These are phyloP conservation scores for Dasyurus viverrinus DNA, from an alignment of 2,113 vertebrate genomes.

Conservation along the genomic window DNA sequence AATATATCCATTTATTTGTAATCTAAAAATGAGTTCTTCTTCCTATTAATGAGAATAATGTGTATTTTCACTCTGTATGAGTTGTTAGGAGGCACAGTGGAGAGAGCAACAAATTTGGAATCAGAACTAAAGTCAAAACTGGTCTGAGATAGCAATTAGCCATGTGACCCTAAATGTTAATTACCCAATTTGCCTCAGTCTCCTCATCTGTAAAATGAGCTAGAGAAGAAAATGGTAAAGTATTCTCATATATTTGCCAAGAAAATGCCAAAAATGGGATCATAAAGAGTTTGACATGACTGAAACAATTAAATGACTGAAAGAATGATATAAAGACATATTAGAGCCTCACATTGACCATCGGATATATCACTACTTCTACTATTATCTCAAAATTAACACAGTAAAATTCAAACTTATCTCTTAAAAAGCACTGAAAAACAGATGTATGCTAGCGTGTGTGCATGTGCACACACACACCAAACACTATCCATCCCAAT, in stretches of 20 bases:
- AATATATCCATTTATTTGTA: background rate
- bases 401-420: slow-evolving; percentile 8
- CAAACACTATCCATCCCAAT: background rate
- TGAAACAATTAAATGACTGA: background rate
- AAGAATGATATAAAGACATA: background rate
- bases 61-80: too few species aligned
- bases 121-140: background rate
- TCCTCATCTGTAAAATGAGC: background rate
- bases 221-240: background rate
- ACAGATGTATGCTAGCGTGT: background rate
- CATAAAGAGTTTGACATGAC: background rate
- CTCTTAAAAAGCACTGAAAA: background rate
- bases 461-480: background rate
- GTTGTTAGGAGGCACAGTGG: background rate
- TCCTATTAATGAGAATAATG: too few species aligned
- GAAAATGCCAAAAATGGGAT: background rate
- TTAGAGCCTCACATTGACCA: background rate
- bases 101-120: background rate
- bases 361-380: slow-evolving; percentile 16
- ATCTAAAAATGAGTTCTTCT: background rate
- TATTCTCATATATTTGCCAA: background rate
- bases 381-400: slow-evolving; percentile 45
- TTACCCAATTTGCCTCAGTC: background rate
- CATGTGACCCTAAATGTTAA: background rate
- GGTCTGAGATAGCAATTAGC: background rate